A percentile compares a stretch with the other conserved stretches of the same genome.
Conservation (phyloP, 2,113 vertebrate species). For the Mionectes macconnelli region DNA sequence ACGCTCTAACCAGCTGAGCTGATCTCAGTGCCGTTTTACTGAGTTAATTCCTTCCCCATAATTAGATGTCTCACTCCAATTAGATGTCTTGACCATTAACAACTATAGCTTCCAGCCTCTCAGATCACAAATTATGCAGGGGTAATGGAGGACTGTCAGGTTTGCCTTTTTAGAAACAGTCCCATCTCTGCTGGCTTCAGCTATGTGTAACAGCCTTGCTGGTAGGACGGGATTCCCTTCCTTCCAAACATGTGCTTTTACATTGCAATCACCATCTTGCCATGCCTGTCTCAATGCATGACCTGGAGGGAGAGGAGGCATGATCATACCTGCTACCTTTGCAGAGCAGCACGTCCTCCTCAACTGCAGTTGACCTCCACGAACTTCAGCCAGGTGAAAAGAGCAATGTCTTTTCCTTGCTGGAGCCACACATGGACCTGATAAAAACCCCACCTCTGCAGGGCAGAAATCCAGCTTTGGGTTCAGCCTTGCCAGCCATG, state of each 20-base stretch:
- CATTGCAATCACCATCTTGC: neutral
- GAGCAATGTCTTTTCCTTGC: neutral
- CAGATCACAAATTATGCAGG: neutral
- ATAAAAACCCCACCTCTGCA: neutral
- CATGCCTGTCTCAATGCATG: neutral
- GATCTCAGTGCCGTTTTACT: neutral
- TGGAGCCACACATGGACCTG: rapidly evolving
- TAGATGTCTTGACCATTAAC: neutral
- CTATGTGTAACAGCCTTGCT: neutral
- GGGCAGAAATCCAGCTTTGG: neutral
- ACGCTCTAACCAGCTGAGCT: neutral
- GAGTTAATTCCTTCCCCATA: neutral
- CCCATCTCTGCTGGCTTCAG: neutral
- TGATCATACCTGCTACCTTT: neutral
- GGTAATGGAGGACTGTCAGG: neutral
- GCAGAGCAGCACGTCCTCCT: neutral
- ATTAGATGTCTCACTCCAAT: neutral
- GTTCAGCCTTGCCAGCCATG: neutral
- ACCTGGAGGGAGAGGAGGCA: neutral
- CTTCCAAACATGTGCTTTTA: neutral
- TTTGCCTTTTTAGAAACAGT: neutral
- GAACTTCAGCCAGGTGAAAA: neutral
- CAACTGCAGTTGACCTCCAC: neutral
- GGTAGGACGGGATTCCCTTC: neutral
- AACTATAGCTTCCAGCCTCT: neutral